Evolutionary conservation across 2,888 invertebrate species (phyloP), one percentile per base, ranked within the genome.

Genomic region (Hemaris fuciformis): DNA sequence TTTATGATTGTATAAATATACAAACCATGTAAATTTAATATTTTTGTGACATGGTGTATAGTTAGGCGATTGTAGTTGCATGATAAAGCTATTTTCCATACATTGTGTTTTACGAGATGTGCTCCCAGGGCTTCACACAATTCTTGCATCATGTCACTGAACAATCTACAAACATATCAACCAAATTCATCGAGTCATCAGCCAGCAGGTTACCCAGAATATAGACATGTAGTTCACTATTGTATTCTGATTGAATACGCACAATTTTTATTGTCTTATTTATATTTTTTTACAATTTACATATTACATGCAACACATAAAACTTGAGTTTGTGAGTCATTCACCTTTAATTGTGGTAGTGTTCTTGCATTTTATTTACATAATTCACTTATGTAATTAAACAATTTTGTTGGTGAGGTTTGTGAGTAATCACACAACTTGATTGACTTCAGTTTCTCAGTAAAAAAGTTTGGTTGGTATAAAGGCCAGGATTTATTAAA

Each of bases 1-100:
- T 87, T 87, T 88, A 87, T 87, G 75, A 83, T 83, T 85, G 77
- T 84, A 81, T 82, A 78, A 76, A 83, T 84, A 85, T 84, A 86
- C 79, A 84, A 57, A 81, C 79, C 73, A 73, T 86, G 84, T 82
- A 86, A 84, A 85, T 79, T 80, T 78, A 85, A 86, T 90, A 89
- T 89, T 91, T 87, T 91, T 89, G 89, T 89, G 91, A 90, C 90
- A 89, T 88, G 90, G 82, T 90, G 89, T 89, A 83, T 76, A 79
- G 76, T 78, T 79, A 80, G 76, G 77, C 69, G 77, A 76, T 74
- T 69, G 78, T 83, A 80, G 79, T 79, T 72, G 77, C 79, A 66
- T 76, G 77, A 72, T 75, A 75, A 76, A 77, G 79, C 79, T 86
- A 87, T 89, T 85, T 88, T 87, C 81, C 77, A 76, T 84, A 87